Conservation (phyloP, 2,797 vertebrate species). For the Macroramphosus scolopax region DNA sequence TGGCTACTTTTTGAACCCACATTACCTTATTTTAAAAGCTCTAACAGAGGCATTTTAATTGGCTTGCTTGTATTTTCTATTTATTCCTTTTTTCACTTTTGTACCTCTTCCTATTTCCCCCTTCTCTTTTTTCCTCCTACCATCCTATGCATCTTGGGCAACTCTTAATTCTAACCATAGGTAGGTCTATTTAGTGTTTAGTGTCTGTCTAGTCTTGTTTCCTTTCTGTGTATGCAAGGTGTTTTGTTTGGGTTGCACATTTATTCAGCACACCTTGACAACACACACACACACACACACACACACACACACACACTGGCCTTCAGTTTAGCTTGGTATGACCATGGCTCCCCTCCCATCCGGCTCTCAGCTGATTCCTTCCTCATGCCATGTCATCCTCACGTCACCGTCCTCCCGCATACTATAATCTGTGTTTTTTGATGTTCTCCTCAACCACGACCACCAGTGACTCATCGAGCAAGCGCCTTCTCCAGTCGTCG, state of each 20-base stretch:
- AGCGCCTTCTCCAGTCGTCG: conserved; percentile 28
- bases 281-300: conserved; percentile 27
- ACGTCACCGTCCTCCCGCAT: conserved; percentile 42
- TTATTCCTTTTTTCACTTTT: conserved; percentile 67
- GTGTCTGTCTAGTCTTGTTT: conserved; percentile 75
- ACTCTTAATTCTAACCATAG: conserved; percentile 75
- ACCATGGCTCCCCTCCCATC: conserved; percentile 50
- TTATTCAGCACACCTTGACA: conserved; percentile 34
- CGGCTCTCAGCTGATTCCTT: conserved; percentile 60
- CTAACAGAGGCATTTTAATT: conserved; percentile 54
- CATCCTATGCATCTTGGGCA: conserved; percentile 74
- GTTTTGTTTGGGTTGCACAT: conserved; percentile 56
- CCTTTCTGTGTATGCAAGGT: conserved; percentile 54
- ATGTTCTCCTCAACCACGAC: conserved; percentile 25
- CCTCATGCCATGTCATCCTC: conserved; percentile 66
- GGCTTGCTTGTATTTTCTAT: conserved; percentile 67
- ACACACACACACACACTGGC: conserved; percentile 18
- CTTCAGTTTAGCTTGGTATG: conserved; percentile 43
- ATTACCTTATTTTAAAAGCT: conserved; percentile 42
- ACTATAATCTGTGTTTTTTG: conserved; percentile 38
- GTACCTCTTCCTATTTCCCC: conserved; percentile 59
- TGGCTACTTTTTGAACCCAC: conserved; percentile 67
- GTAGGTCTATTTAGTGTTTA: conserved; percentile 78
- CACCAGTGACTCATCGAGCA: conserved; percentile 57
- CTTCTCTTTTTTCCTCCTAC: conserved; percentile 63